Conservation (phyloP, 2,797 vertebrate species). For the Pipistrellus pipistrellus region DNA sequence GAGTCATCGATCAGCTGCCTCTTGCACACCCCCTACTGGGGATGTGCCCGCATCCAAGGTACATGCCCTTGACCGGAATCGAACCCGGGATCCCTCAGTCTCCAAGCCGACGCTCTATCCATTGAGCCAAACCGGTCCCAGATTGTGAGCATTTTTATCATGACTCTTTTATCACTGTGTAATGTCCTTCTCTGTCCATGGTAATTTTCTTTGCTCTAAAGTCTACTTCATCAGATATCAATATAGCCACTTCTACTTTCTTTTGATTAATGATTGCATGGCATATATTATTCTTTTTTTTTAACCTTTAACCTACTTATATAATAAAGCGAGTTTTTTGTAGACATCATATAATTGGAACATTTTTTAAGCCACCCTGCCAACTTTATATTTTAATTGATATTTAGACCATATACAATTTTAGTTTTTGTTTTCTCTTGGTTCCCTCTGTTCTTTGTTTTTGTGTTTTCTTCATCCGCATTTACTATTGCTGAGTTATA, state of each 20-base stretch:
- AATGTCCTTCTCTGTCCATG: neutral
- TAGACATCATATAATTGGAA: neutral
- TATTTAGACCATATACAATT: slow-evolving; percentile 22
- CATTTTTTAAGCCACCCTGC: neutral
- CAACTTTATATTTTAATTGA: neutral
- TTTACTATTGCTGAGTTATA: neutral
- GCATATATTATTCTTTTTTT: neutral
- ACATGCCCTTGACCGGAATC: no score
- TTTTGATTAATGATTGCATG: slow-evolving; percentile 6
- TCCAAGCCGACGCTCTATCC: no score
- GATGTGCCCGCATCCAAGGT: no score
- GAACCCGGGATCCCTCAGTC: no score
- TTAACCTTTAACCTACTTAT: slow-evolving; percentile 30
- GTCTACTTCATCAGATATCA: slow-evolving; percentile 21
- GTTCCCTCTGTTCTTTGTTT: slow-evolving; percentile 19
- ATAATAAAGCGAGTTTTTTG: slow-evolving; percentile 11
- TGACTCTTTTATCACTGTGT: neutral
- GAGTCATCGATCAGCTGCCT: no score
- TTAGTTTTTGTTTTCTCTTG: slow-evolving; percentile 23
- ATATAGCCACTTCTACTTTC: slow-evolving; percentile 11
- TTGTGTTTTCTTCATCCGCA: slow-evolving; percentile 8
- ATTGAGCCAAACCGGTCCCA: no score
- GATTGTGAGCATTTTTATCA: no score
- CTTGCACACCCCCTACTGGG: no score
- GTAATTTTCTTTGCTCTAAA: slow-evolving; percentile 24